Conservation (phyloP, 2,113 vertebrate species). For the Globicephala melas region DNA sequence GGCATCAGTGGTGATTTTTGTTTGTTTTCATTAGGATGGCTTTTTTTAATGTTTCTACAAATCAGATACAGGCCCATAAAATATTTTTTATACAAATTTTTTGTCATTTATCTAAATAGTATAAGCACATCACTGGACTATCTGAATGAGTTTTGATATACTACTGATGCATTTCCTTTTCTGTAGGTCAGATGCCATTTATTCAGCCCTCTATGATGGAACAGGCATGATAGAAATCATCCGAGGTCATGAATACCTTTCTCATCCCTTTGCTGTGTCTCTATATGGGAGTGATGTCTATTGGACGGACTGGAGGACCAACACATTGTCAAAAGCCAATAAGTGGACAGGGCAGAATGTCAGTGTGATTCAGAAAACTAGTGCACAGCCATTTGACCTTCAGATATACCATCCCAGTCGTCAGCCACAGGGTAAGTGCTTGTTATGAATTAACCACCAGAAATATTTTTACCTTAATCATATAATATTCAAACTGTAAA, state of each 20-base stretch:
- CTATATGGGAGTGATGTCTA: slow-evolving; percentile 96
- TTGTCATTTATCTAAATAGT: neutral
- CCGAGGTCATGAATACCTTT: slow-evolving; percentile 95
- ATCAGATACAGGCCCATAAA: neutral
- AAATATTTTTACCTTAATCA: neutral
- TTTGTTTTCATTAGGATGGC: neutral
- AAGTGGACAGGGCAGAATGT: slow-evolving; percentile 98
- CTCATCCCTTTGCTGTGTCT: slow-evolving; percentile 98
- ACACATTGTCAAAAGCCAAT: slow-evolving; percentile 96
- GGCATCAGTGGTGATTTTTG: neutral
- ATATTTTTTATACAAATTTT: neutral
- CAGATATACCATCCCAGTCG: slow-evolving; percentile 98
- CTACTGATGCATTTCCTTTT: slow-evolving; percentile 44
- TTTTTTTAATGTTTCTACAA: neutral
- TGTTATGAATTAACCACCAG: neutral
- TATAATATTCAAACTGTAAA: neutral
- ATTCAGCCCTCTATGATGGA: slow-evolving; percentile 97
- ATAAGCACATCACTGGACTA: neutral
- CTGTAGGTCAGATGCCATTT: slow-evolving; percentile 97
- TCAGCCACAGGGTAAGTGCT: slow-evolving; percentile 92
- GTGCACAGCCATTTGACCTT: slow-evolving; percentile 97
- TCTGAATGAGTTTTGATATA: slow-evolving; percentile 27
- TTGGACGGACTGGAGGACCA: slow-evolving; percentile 99
- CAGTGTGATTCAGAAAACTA: slow-evolving; percentile 98
- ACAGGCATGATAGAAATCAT: slow-evolving; percentile 95